Evolutionary conservation across 2,888 invertebrate genomes (phyloP), one percentile per base, ranked within the genome.

Genomic region (Galerucella pusilla): DNA sequence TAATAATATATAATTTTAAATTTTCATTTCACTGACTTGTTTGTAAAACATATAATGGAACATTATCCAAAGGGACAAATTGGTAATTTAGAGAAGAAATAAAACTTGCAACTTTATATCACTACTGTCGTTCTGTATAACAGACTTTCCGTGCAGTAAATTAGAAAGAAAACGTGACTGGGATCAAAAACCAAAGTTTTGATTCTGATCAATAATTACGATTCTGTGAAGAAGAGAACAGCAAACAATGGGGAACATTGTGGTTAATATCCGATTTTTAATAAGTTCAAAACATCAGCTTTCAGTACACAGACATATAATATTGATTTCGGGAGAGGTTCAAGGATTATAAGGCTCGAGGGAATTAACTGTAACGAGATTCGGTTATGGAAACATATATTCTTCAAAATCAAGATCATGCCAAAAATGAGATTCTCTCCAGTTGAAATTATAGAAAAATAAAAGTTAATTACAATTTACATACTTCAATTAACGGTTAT

Each of bases 141-240:
- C 42, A 65, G 64, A 65, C 65, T 71, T 63, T 65, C 59, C 57
- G 63, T n/a, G 45, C 71, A 71, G 65, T 71, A 71, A 71, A 71
- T 71, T 71, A 71, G 65, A 71, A 59, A 57, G 12, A 54, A 65
- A 57, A 71, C 71, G 71, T 71, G 71, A 71, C 71, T 65, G 52
- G 65, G 59, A 20, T 71, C 25, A 71, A 42, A 71, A 71, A 71
- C 57, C 63, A 42, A 54, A 52, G 16, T 60, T 71, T 46, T 59
- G 10, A n/a, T 45, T 59, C 14, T 57, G 71, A 71, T 71, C 71
- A 65, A 71, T 71, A 71, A 42, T 12, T 20, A 60, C 28, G 60
- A 63, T 35, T 42, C 63, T 35, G 63, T 42, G 14, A 10, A 42
- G n/a, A 63, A 63, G 14, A n/a, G 16, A 57, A 57, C 20, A 57